Percentiles rank a stretch among this genome's conserved stretches.
These are phyloP conservation scores for Sitobion miscanthi DNA, from an alignment of 1,140 invertebrate species.

Conservation along the genomic window DNA sequence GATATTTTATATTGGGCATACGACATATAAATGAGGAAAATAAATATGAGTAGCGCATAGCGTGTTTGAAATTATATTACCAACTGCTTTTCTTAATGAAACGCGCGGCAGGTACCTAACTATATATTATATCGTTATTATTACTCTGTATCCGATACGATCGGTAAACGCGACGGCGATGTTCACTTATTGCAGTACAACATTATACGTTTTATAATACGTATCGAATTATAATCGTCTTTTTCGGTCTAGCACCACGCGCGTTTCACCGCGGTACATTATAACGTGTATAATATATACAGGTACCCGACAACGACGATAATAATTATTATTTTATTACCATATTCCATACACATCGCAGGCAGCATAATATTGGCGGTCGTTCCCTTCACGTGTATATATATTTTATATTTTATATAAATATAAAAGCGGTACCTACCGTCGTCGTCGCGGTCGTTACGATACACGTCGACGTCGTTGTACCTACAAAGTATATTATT, in stretches of 20 bases:
- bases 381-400: not conserved
- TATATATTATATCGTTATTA: not conserved
- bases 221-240: conserved; percentile 43
- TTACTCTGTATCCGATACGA: conserved; percentile 38
- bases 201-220: conserved; percentile 12
- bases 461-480: not conserved
- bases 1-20: not conserved
- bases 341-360: not conserved
- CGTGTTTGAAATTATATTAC: conserved; percentile 34
- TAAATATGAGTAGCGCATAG: not conserved
- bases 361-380: not conserved
- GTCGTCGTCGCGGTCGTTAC: conserved; percentile 11
- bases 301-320: not conserved
- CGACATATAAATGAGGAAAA: conserved; percentile 17
- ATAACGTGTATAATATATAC: not conserved
- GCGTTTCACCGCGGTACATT: not conserved
- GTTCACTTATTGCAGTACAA: conserved; percentile 18
- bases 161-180: conserved; percentile 26
- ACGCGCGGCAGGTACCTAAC: not conserved
- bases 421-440: conserved; percentile 21
- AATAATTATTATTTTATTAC: conserved; percentile 48
- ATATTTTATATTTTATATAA: not conserved
- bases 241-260: conserved; percentile 28
- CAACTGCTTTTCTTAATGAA: not conserved
- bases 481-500: conserved; percentile 26